These are phyloP conservation scores for Hyposmocoma kahamanoa DNA, from an alignment of 1,140 invertebrate species.

Conservation along the genomic window DNA sequence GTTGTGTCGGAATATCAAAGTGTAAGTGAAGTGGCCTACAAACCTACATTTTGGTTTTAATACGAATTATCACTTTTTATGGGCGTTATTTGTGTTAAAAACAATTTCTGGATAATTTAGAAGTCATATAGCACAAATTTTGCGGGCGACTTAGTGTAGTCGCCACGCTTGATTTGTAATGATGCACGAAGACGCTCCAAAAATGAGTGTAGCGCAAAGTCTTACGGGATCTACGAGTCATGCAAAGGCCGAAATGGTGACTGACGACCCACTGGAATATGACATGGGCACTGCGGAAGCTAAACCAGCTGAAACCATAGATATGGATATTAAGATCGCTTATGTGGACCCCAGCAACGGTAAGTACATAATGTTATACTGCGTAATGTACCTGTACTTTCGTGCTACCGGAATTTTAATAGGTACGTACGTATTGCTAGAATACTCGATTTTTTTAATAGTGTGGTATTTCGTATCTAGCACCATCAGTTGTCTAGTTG, in stretches of 20 bases:
- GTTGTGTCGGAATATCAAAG: conserved; percentile 71
- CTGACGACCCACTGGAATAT: conserved; percentile 47
- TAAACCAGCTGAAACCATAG: conserved; percentile 46
- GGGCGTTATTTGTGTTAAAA: conserved; percentile 45
- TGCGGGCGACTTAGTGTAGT: conserved; percentile 37
- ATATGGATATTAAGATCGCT: conserved; percentile 58
- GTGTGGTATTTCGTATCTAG: no score
- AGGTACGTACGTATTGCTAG: no score
- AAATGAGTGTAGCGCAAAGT: conserved; percentile 68
- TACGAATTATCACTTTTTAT: conserved; percentile 47
- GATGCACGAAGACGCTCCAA: conserved; percentile 69
- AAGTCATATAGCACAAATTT: conserved; percentile 37
- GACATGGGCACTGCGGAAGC: conserved; percentile 44
- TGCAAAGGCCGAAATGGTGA: conserved; percentile 52
- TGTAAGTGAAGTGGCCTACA: conserved; percentile 72
- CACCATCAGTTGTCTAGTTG: no score
- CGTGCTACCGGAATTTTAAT: no score
- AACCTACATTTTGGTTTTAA: conserved; percentile 70
- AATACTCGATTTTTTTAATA: no score
- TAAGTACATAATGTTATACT: conserved; percentile 28
- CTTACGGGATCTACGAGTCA: conserved; percentile 62
- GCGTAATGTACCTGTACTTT: not conserved
- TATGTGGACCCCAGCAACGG: conserved; percentile 54
- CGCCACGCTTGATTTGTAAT: conserved; percentile 51
- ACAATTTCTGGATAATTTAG: conserved; percentile 30